Evolutionary conservation across 2,113 vertebrate genomes (phyloP), one percentile per base, ranked within the genome.

Genomic region (Calidris pygmaea): DNA sequence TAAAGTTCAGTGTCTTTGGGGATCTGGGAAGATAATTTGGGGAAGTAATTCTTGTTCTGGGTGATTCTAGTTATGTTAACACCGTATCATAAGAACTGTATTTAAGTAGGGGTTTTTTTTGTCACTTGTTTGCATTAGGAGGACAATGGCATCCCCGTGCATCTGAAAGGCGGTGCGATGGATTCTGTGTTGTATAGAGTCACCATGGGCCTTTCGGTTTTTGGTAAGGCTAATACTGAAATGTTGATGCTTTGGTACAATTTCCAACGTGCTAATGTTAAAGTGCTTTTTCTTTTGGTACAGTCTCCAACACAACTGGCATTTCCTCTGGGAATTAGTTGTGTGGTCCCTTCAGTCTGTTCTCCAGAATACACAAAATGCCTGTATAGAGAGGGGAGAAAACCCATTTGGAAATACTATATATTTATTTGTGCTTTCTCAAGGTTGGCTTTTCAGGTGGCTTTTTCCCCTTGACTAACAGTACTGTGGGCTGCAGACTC

Each of bases 121-220:
- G 37, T 94, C 41, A 10, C 41, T 87, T 85, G 27, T 90, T 96
- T 85, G 45, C 82, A 30, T 72, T 97, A 99, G 99, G 99, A 98
- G 92, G 98, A 99, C 86, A 98, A 99, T 97, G 99, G 98, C 32
- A 50, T 99, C 30, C 99, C 99, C 6, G 95, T 99, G 53, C 95
- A 99, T 90, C 96, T 99, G 10, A 99, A 99, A 92, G 99, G 99
- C 43, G 99, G 99, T 11, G 0, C 52, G 14, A 34, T 23, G 6
- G 99, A 99, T 92, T 76, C 95, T 24, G 6, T 99, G 47, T 96
- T 99, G 60, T 99, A 99, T 94, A 98, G 97, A 75, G 9, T 96
- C 14, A 99, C 99, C 7, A 98, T 98, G 98, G 18, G 65, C 10
- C 94, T 99, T 37, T 76, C 98, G 1, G 9, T 98, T 75, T 13